Base-by-base conservation (phyloP, 1,140 invertebrate species). In the Drosophila ohnishii region DNA sequence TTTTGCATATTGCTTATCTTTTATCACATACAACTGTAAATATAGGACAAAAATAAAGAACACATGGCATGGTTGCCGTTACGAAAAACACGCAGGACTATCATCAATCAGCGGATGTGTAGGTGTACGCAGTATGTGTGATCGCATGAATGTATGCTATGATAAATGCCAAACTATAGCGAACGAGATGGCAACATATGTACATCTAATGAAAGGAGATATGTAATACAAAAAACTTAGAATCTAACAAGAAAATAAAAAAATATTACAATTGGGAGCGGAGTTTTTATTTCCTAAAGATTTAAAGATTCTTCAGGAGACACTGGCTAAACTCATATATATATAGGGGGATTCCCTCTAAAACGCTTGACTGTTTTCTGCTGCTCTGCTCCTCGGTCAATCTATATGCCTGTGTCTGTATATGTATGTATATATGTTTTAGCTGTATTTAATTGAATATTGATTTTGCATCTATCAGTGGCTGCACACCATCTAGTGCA, bases 401-500 rank as follows among this genome's bases (percentile, higher is more conserved):
- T 45, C 48, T 60, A 32, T 10, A 22, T 42, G 44, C 32, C 32
- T 55, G 40, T 48, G 19, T 50, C 14, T 50, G 34, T 63, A 19
- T n/a, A 34, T 56, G 16, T 55, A n/a, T 55, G 22, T 55, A 9
- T 35, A 35, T 35, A 53, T 34, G 16, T 47, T 14, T 34, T 72
- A 37, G 19, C 19, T 76, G 40, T 61, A 67, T 62, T 63, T 50
- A 76, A 76, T 77, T 73, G 53, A 59, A 59, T 72, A 71, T 59
- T 48, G 53, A 57, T 72, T 71, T 50, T 48, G 51, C 47, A 58
- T 58, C 66, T 50, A 67, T 64, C 44, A 70, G 44, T 60, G 61
- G 35, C 44, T 64, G 72, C 75, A 80, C 72, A 80, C 72, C 69
- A 80, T 80, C 78, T 59, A 80, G 78, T 71, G 80, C 78, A 80